Percentiles rank a stretch among this genome's conserved stretches.
These are phyloP conservation scores for Ichneumon xanthorius DNA, from an alignment of 2,888 invertebrate genomes.

Conservation along the genomic window DNA sequence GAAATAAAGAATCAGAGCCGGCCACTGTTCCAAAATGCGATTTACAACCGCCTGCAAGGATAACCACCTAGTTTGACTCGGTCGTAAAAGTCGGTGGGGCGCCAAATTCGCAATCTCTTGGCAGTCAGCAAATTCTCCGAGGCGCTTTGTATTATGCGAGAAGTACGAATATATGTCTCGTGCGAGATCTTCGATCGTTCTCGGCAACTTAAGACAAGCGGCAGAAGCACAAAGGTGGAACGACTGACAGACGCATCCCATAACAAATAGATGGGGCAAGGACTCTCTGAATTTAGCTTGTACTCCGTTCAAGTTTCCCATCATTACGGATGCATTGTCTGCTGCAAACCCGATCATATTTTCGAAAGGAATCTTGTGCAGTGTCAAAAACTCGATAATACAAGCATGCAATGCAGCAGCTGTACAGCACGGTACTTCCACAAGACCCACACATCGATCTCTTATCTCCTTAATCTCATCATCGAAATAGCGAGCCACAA, in stretches of 20 bases:
- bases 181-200: no score
- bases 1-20: constrained; percentile 22
- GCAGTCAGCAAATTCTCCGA: constrained; percentile 32
- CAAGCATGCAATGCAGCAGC: no score
- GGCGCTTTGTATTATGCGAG: no score
- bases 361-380: constrained; percentile 49
- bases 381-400: constrained; percentile 41
- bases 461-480: no score
- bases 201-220: no score
- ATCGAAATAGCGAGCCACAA: constrained; percentile 48
- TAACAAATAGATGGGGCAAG: constrained; percentile 54
- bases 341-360: constrained; percentile 62
- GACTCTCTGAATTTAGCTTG: constrained; percentile 46
- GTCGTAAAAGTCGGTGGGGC: constrained; percentile 32
- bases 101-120: constrained; percentile 26
- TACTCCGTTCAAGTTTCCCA: constrained; percentile 59
- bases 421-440: constrained; percentile 41
- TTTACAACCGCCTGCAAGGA: constrained; percentile 41
- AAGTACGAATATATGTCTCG: no score
- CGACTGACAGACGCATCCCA: constrained; percentile 62
- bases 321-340: constrained; percentile 59
- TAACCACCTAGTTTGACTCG: constrained; percentile 30
- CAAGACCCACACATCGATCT: constrained; percentile 34
- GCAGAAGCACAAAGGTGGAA: no score
- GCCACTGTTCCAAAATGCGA: constrained; percentile 47